A percentile compares a stretch with the other conserved stretches of the same genome.
Conservation (phyloP, 2,797 vertebrate species). For the Sphenodon punctatus region DNA sequence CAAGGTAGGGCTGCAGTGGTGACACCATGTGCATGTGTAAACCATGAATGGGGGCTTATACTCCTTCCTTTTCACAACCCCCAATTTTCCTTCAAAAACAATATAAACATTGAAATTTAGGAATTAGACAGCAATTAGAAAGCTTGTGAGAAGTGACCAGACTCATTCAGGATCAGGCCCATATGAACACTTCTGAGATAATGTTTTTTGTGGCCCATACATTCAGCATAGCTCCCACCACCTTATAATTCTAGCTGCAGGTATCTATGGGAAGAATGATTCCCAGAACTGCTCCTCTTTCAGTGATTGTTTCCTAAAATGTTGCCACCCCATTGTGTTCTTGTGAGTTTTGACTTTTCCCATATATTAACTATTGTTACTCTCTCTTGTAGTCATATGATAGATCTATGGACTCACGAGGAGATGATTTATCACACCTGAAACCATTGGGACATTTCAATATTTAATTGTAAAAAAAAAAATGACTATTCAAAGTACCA, state of each 20-base stretch:
- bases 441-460: slow-evolving; percentile 13
- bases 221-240: background rate
- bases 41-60: too few relatives aligned
- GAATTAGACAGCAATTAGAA: too few relatives aligned
- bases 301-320: background rate
- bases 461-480: slow-evolving; percentile 29
- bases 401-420: fast-evolving
- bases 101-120: too few relatives aligned
- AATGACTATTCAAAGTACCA: background rate
- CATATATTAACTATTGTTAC: background rate
- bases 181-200: too few relatives aligned
- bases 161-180: too few relatives aligned
- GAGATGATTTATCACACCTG: slow-evolving; percentile 6
- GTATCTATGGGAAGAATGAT: background rate
- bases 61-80: too few relatives aligned
- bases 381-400: background rate
- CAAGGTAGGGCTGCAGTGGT: too few relatives aligned
- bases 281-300: background rate
- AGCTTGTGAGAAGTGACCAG: too few relatives aligned
- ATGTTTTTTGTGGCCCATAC: background rate
- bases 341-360: too few relatives aligned
- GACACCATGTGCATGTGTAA: too few relatives aligned
- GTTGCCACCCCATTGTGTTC: background rate
- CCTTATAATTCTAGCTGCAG: background rate
- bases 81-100: too few relatives aligned